Evolutionary conservation across 2,888 invertebrate genomes (phyloP), one percentile per base, ranked within the genome.

Genomic region (Ditula angustiorana): DNA sequence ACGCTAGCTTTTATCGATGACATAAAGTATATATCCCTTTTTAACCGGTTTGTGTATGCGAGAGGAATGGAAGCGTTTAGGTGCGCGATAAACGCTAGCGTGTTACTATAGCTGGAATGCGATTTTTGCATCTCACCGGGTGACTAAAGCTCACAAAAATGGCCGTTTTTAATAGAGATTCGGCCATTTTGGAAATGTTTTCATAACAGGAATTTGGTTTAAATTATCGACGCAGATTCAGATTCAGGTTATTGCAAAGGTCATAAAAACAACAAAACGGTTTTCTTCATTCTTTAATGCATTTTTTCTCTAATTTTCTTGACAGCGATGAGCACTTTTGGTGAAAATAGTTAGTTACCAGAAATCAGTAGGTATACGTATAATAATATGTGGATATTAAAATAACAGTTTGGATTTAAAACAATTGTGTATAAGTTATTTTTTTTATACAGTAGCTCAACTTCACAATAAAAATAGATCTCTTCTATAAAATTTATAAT

Each of bases 261-360:
- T 35, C 53, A 76, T 72, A 72, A 70, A 89, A 88, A 90, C 86
- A 80, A 83, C 68, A 53, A 68, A 55, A 67, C 82, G 68, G 79
- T 88, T 91, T 88, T 91, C 90, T 87, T 90, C 92, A 88, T 91
- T 90, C 89, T 93, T 93, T 93, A 93, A 93, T 93, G 93, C 93
- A 90, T 90, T 92, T 93, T 92, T 93, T 92, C 84, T 87, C 92
- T 93, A 93, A 92, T 90, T 91, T 92, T 92, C 89, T 92, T 91
- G 94, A 94, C 94, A 94, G 94, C 94, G 93, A 94, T 94, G 95
- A 95, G 95, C 95, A 95, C 94, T 94, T 95, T 94, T 94, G 94
- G 95, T 94, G 94, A 94, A 94, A 94, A 90, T 90, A 92, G 63
- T 64, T 64, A 64, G 92, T 87, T 90, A 90, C 88, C 88, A 90